A percentile compares a stretch with the other conserved stretches of the same genome.
Evolutionary conservation across 2,113 vertebrate genomes (phyloP).

Genomic region (Pangasianodon hypophthalmus): DNA sequence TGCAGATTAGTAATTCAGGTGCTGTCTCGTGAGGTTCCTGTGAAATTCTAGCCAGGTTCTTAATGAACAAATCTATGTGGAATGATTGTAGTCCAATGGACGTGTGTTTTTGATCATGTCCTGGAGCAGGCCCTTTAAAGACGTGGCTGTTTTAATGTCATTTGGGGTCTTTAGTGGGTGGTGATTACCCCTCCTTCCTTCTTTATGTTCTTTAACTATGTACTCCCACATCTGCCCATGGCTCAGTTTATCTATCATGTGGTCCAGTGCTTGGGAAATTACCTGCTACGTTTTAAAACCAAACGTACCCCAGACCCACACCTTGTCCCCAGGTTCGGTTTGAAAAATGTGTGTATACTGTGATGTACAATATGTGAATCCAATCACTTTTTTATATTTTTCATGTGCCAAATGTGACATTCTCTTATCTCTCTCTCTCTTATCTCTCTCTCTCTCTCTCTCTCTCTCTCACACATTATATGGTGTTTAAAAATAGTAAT

Average conservation of each 20-base stretch:
- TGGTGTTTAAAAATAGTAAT: neutral
- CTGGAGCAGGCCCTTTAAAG: conserved; percentile 22
- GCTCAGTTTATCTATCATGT: neutral
- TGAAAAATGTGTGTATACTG: conserved; percentile 20
- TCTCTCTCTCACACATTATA: neutral
- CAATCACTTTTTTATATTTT: conserved; percentile 32
- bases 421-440: conserved; percentile 5
- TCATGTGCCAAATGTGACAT: conserved; percentile 17
- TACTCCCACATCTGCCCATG: neutral
- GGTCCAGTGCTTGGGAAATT: neutral
- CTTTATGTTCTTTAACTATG: neutral
- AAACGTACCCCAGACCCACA: neutral
- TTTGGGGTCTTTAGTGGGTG: neutral
- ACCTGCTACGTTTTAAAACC: neutral
- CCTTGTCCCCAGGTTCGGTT: neutral
- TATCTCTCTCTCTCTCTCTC: neutral
- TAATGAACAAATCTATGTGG: conserved; percentile 41
- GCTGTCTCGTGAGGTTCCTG: conserved; percentile 61
- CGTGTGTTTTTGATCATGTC: conserved; percentile 2
- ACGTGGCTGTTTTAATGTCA: neutral
- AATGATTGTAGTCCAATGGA: conserved; percentile 1
- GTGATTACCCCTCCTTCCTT: neutral
- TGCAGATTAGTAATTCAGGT: conserved; percentile 70
- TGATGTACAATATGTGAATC: conserved; percentile 39
- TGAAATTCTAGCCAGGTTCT: conserved; percentile 67